Conservation (phyloP, 2,888 invertebrate species). For the Nomada lathburiana region DNA sequence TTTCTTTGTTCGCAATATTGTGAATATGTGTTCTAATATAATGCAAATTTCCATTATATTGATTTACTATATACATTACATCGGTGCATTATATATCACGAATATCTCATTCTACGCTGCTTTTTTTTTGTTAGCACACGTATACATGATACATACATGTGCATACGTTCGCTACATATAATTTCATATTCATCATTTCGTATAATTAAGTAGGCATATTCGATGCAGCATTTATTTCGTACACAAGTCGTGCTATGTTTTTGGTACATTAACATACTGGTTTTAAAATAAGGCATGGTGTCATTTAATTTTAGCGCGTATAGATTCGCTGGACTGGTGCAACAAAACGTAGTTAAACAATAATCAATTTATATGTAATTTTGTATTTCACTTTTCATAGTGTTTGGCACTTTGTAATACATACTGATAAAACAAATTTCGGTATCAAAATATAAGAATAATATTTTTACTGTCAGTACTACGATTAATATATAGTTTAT, state of each 20-base stretch:
- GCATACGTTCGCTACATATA: conserved; percentile 29
- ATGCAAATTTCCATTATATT: conserved; percentile 33
- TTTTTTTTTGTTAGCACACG: conserved; percentile 6
- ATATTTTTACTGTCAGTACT: conserved; percentile 42
- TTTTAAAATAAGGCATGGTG: conserved; percentile 24
- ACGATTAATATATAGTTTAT: conserved; percentile 22
- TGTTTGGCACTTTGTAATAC: background rate
- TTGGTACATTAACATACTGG: conserved; percentile 22
- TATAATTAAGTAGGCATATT: conserved; percentile 45
- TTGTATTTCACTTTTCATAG: conserved; percentile 4
- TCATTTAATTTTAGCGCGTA: conserved; percentile 34
- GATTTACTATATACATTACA: conserved; percentile 31
- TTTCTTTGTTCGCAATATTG: conserved; percentile 13
- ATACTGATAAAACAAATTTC: background rate
- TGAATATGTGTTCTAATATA: conserved; percentile 51
- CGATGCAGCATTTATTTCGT: conserved; percentile 34
- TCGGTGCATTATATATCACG: conserved; percentile 59
- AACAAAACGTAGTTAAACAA: conserved; percentile 9
- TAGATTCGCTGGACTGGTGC: conserved; percentile 47
- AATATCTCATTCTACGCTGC: conserved; percentile 30
- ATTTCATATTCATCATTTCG: conserved; percentile 40
- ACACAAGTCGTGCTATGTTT: conserved; percentile 48
- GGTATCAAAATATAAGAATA: conserved; percentile 18
- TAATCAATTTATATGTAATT: conserved; percentile 12
- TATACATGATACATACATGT: conserved; percentile 4